Base-by-base conservation (phyloP, 2,888 invertebrate genomes). In the Serrognathus titanus region DNA sequence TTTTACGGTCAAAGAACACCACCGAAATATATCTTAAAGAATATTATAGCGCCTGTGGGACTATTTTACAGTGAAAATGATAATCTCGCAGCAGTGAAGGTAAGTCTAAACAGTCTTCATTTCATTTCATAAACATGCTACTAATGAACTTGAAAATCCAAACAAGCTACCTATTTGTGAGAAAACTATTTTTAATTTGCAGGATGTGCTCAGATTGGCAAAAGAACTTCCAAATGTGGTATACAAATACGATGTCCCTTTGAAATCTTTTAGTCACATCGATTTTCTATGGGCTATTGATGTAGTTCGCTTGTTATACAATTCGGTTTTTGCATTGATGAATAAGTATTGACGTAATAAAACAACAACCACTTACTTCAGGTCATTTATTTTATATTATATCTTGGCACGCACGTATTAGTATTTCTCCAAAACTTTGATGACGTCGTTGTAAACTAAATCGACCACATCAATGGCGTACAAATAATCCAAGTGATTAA, bases 251-350 rank as follows among this genome's bases (percentile, higher is more conserved):
- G 73, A 80, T 38, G 79, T 88, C 4, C 79, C 82, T 0, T 74
- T 81, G 66, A 65, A 76, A 2, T 73, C 74, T 2, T 89, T 87
- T 66, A 86, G 83, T 69, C 89, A 89, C 70, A 67, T 88, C 57
- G 88, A 89, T 69, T 88, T 86, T 69, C 74, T 86, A 56, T 86
- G 84, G 82, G 88, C 82, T 7, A 82, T 82, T 10, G 80, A 86
- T 68, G 83, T 82, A 0, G 80, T 77, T 46, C 75, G 76, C 2
- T 69, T 87, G 54, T 68, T 88, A 1, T 87, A 84, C 65, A 73
- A 83, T 51, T 78, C 80, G 60, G 74, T 85, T 40, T 72, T 85
- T 24, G 49, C 41, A 9, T 39, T 52, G 11, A 45, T 61, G 38
- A 24, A 52, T 31, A 31, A 31, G 24, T 31, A 6, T 31, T 31